A percentile compares a stretch with the other conserved stretches of the same genome.
phyloP scores from a whole-genome alignment of 2,888 invertebrate genomes.

The Podabrus alpinus region DNA sequence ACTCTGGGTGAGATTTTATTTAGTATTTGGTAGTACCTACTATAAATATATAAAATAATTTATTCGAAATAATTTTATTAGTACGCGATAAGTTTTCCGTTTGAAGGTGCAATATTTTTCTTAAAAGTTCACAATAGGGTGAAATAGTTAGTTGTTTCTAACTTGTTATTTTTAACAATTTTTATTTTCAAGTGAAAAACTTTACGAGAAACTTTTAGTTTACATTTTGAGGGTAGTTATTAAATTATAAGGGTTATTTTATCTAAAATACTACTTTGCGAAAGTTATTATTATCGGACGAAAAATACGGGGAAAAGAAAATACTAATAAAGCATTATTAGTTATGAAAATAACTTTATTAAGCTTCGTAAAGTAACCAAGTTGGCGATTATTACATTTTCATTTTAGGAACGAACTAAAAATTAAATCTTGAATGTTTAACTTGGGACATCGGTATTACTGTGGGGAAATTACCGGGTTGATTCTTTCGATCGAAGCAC shows the following conservation, averaged over 20 bases:
- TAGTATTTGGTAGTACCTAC: no score
- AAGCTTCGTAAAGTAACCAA: slow-evolving; percentile 7
- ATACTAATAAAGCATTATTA: slow-evolving; percentile 16
- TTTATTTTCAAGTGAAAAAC: neutral
- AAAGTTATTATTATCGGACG: neutral
- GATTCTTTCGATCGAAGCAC: slow-evolving; percentile 31
- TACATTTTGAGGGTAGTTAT: neutral
- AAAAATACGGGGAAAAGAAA: neutral
- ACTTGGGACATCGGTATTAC: slow-evolving; percentile 39
- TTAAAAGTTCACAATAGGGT: neutral
- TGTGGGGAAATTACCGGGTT: slow-evolving; percentile 39
- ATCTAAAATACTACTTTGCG: neutral
- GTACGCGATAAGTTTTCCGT: neutral
- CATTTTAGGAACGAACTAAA: slow-evolving; percentile 29
- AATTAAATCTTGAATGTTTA: slow-evolving; percentile 39
- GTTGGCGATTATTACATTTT: slow-evolving; percentile 23
- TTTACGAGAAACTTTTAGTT: neutral
- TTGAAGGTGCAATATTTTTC: neutral
- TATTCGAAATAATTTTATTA: neutral
- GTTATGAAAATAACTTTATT: slow-evolving; percentile 10
- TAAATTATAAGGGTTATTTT: neutral
- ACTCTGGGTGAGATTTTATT: slow-evolving; percentile 5
- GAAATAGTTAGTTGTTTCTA: neutral
- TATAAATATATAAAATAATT: no score
- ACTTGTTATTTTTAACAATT: neutral